These are phyloP conservation scores for Digitonthophagus gazella DNA, from an alignment of 2,888 invertebrate species.

Conservation along the genomic window DNA sequence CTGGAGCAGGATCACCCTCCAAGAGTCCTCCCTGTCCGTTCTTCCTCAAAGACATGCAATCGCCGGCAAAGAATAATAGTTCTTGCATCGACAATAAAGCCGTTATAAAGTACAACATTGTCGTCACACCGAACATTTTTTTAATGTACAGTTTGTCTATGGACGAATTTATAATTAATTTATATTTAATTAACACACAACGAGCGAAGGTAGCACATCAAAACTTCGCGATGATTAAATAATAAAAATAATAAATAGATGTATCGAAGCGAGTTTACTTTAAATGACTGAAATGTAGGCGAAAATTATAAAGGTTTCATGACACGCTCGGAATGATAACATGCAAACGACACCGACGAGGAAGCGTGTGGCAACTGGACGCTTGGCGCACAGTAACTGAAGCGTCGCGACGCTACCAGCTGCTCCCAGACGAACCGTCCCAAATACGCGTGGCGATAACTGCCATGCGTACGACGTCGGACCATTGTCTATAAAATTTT, in stretches of 20 bases:
- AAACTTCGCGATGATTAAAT: not conserved
- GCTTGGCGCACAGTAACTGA: not conserved
- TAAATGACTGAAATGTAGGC: too few species aligned
- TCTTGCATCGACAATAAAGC: slow-evolving; percentile 21
- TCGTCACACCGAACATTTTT: not conserved
- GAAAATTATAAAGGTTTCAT: not conserved
- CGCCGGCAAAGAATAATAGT: slow-evolving; percentile 10
- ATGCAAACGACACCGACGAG: not conserved
- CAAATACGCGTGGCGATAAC: not conserved
- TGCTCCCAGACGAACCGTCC: not conserved
- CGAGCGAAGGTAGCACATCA: not conserved
- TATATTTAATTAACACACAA: too few species aligned
- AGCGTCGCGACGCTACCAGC: not conserved
- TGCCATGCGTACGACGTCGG: too few species aligned
- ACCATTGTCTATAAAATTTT: too few species aligned
- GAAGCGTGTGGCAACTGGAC: not conserved
- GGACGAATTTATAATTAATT: not conserved
- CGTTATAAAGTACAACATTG: slow-evolving; percentile 17
- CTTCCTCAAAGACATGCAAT: slow-evolving; percentile 37
- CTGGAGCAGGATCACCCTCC: slow-evolving; percentile 65
- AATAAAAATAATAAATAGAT: too few species aligned
- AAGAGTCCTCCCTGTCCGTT: slow-evolving; percentile 47
- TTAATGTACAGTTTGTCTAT: not conserved
- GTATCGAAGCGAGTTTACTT: too few species aligned
- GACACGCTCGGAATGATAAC: too few species aligned